Conservation (phyloP, 2,113 vertebrate species). For the Aplodontia rufa region DNA sequence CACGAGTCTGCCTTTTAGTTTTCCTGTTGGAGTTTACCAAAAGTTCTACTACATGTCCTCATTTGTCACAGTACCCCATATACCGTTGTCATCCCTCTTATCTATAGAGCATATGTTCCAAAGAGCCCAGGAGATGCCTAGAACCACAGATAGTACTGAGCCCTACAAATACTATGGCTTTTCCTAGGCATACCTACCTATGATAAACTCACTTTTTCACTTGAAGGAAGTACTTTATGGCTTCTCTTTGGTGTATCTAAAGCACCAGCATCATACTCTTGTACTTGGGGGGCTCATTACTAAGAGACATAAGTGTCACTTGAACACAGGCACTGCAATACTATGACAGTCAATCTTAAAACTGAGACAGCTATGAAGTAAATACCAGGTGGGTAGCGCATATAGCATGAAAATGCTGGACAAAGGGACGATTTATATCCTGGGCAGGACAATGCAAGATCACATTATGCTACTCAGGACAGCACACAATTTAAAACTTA, state of each 20-base stretch:
- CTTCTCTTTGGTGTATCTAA: not conserved
- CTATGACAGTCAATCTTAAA: not conserved
- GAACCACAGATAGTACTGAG: not conserved
- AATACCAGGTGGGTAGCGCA: not conserved
- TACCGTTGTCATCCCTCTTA: not conserved
- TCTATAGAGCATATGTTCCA: not conserved
- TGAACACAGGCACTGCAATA: not conserved
- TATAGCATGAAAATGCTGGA: not conserved
- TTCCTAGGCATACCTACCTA: not conserved
- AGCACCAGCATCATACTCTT: not conserved
- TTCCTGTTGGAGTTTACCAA: not conserved
- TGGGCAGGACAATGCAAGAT: not conserved
- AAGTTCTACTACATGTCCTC: not conserved
- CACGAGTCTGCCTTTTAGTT: not conserved
- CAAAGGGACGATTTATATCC: not conserved
- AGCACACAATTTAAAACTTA: not conserved
- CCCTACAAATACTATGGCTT: not conserved
- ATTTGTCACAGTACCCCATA: not conserved
- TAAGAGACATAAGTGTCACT: not conserved
- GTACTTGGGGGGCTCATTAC: not conserved
- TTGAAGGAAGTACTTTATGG: not conserved
- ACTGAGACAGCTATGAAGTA: not conserved
- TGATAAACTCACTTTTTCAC: not conserved
- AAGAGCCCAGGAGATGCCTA: not conserved
- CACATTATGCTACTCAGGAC: not conserved